Evolutionary conservation across 92 coral and sea anemone genomes (phyloP), one percentile per base, ranked within the genome.

Genomic region (Blastomussa wellsi): DNA sequence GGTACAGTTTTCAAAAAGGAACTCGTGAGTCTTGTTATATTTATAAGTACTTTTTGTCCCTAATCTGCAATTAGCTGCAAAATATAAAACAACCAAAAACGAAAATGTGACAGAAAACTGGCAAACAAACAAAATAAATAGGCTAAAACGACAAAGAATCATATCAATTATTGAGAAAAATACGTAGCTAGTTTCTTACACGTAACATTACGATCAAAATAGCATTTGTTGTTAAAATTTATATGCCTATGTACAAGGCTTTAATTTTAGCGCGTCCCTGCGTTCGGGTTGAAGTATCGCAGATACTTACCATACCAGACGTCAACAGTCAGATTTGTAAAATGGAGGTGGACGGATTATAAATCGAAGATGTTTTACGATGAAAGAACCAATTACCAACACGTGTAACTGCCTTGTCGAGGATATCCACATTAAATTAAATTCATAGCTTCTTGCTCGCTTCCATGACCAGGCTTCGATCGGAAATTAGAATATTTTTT

Each of bases 301-400:
- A 5, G 12, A 22, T n/a, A 48, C 79, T 74, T 49, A 74, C 79
- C 76, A 72, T 38, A 35, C 17, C 59, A n/a, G n/a, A n/a, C 79
- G 79, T 48, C 79, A 74, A 28, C 36, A 28, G 31, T 16, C 24
- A 42, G 79, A 74, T 74, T 74, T 42, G 37, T 29, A 76, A 76
- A n/a, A 44, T 12, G 37, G 29, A 38, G 28, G 42, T 69, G 74
- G 13, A 36, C 47, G 12, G 74, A 17, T 38, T 36, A 60, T 60
- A 26, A 28, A 60, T 16, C 32, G 67, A 26, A n/a, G 32, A 60
- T 26, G 32, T 60, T 60, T 60, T 60, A 32, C 67, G 10, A 12
- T 60, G 33, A 16, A 60, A 60, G 29, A 26, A 26, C 31, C 67
- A 60, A 10, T 9, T 60, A n/a, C 26, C 14, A 60, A 26, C 67